phyloP scores from a whole-genome alignment of 2,888 invertebrate species.

The Hybos culiciformis region DNA sequence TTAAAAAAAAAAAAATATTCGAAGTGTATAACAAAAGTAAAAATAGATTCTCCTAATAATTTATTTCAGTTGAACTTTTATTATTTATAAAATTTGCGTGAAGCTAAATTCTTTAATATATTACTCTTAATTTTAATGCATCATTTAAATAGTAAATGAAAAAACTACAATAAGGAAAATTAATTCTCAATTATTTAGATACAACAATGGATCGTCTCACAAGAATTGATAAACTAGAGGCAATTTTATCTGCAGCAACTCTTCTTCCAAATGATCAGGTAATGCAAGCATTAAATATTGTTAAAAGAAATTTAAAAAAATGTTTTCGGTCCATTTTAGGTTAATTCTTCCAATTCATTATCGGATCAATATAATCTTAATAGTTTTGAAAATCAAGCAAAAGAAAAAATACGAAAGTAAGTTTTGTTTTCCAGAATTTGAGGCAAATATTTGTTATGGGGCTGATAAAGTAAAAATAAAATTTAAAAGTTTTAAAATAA shows the following conservation, averaged over 20 bases:
- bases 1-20: no score
- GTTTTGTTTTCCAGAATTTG: constrained; percentile 9
- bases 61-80: no score
- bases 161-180: no score
- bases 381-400: constrained; percentile 31
- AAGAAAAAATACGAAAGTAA: constrained; percentile 33
- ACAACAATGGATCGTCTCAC: constrained; percentile 71
- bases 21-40: no score
- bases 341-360: constrained; percentile 20
- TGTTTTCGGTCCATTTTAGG: background rate
- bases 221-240: constrained; percentile 75
- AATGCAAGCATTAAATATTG: background rate
- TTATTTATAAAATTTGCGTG: no score
- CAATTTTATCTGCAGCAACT: constrained; percentile 68
- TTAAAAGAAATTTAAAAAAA: background rate
- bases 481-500: background rate
- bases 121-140: no score
- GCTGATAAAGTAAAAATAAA: no score
- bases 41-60: no score
- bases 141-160: no score
- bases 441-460: background rate
- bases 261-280: constrained; percentile 48
- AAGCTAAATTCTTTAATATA: no score
- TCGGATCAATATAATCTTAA: constrained; percentile 31
- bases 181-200: no score